Evolutionary conservation across 2,113 vertebrate species (phyloP), one percentile per base, ranked within the genome.

Genomic region (Poeciliopsis occidentalis): DNA sequence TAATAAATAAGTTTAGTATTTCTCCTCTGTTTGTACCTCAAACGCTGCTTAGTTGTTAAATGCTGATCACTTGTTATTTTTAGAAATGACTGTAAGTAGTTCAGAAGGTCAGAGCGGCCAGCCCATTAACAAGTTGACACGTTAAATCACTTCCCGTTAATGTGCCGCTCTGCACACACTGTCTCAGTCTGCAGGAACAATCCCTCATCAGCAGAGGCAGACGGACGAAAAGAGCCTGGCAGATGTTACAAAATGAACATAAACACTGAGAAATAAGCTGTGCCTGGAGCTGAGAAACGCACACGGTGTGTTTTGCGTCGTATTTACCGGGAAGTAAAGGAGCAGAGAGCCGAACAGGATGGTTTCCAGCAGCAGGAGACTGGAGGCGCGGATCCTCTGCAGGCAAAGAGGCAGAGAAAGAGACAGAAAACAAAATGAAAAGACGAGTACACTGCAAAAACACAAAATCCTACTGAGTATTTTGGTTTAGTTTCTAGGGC

Each of bases 281-380:
- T 24, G 57, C 76, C 24, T 4, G 3, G 57, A 77, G 72, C 63
- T 44, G 32, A 67, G 51, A 54, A 24, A 54, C 19, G 19, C 6
- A 54, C 19, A 54, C 41, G 15, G 39, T 44, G 41, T 44, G 15
- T 17, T 44, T 44, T 37, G 34, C 34, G 19, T 47, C 44, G 4
- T 47, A 34, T 32, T 98, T 91, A 99, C 97, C 0, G 98, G 97
- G 86, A 99, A 99, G 93, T 98, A 99, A 78, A 99, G 97, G 8
- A 99, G 95, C 80, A 99, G 93, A 22, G 97, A 97, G 15, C 98
- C 97, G n/a, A 97, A 97, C 76, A 99, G 93, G 85, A 99, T 96
- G 1, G 89, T 94, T 93, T 99, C 97, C 90, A 99, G 93, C 67
- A 99, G 95, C 78, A 98, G 31, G 19, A 98, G 92, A 19, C 98